Evolutionary conservation across 2,113 vertebrate genomes (phyloP).

Genomic region (Pao palembangensis): DNA sequence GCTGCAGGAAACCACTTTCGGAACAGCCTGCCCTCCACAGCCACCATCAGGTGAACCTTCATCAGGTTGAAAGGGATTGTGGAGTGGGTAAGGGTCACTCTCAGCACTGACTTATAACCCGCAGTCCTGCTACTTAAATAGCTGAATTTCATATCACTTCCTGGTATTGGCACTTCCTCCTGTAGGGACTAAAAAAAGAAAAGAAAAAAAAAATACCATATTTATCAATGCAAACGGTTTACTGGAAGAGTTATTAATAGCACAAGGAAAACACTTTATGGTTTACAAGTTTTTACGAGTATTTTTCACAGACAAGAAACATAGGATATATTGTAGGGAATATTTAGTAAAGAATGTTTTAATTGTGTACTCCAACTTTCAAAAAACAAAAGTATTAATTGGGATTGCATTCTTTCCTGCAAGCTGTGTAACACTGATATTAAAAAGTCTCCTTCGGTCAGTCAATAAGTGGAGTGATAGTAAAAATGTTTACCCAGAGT

Average conservation of each 20-base stretch:
- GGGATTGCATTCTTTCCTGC: slow-evolving; percentile 23
- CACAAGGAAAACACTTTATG: not conserved
- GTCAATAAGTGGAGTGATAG: slow-evolving; percentile 37
- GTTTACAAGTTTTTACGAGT: not conserved
- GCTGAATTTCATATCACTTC: slow-evolving; percentile 85
- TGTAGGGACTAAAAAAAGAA: slow-evolving; percentile 82
- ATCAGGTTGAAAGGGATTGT: slow-evolving; percentile 96
- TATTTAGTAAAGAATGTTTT: slow-evolving; percentile 49
- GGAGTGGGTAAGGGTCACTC: slow-evolving; percentile 88
- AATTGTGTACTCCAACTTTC: slow-evolving; percentile 50
- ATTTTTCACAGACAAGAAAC: slow-evolving; percentile 32
- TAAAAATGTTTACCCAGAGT: slow-evolving; percentile 16
- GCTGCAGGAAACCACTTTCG: slow-evolving; percentile 94
- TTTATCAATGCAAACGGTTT: slow-evolving; percentile 1
- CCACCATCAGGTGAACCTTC: slow-evolving; percentile 98
- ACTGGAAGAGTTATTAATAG: slow-evolving; percentile 3
- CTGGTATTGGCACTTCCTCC: slow-evolving; percentile 86
- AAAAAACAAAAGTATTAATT: slow-evolving; percentile 45
- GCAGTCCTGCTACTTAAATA: slow-evolving; percentile 94
- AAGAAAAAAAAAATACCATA: not conserved
- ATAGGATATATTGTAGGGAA: slow-evolving; percentile 35
- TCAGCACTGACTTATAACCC: slow-evolving; percentile 92
- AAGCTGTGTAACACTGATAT: slow-evolving; percentile 38
- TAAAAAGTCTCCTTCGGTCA: slow-evolving; percentile 15
- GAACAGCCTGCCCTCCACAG: slow-evolving; percentile 93